Conservation (phyloP, 2,797 vertebrate genomes). For the Clarias laeviceps region DNA sequence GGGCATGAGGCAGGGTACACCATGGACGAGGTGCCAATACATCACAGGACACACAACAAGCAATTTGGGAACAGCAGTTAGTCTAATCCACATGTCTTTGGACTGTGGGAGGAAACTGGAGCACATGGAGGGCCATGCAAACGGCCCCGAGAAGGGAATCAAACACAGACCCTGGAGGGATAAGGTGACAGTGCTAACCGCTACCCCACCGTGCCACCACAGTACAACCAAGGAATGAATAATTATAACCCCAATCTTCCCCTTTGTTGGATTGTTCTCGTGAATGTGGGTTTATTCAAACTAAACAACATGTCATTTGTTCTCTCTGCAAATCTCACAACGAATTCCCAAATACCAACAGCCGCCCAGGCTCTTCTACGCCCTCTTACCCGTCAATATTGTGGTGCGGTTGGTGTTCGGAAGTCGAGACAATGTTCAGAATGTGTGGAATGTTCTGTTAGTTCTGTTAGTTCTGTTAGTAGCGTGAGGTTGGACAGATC, state of each 20-base stretch:
- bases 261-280: background rate
- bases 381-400: slow-evolving; percentile 18
- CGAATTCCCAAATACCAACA: slow-evolving; percentile 23
- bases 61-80: too few relatives aligned
- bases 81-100: too few relatives aligned
- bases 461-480: slow-evolving; percentile 47
- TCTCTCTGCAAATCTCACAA: background rate
- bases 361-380: slow-evolving; percentile 23
- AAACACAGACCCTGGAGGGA: too few relatives aligned
- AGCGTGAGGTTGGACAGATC: background rate
- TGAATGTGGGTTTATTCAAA: slow-evolving; percentile 31
- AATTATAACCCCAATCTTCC: background rate
- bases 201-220: too few relatives aligned
- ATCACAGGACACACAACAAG: too few relatives aligned
- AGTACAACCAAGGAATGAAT: background rate
- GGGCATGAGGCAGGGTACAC: too few relatives aligned
- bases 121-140: too few relatives aligned
- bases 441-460: slow-evolving; percentile 67
- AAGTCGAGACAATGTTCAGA: slow-evolving; percentile 68
- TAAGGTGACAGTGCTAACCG: too few relatives aligned
- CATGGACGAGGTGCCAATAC: too few relatives aligned
- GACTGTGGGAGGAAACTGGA: too few relatives aligned
- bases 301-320: slow-evolving; percentile 43
- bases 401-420: slow-evolving; percentile 55
- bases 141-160: too few relatives aligned